A percentile compares a stretch with the other conserved stretches of the same genome.
Evolutionary conservation across 2,797 vertebrate species (phyloP).

Genomic region (Helarctos malayanus): DNA sequence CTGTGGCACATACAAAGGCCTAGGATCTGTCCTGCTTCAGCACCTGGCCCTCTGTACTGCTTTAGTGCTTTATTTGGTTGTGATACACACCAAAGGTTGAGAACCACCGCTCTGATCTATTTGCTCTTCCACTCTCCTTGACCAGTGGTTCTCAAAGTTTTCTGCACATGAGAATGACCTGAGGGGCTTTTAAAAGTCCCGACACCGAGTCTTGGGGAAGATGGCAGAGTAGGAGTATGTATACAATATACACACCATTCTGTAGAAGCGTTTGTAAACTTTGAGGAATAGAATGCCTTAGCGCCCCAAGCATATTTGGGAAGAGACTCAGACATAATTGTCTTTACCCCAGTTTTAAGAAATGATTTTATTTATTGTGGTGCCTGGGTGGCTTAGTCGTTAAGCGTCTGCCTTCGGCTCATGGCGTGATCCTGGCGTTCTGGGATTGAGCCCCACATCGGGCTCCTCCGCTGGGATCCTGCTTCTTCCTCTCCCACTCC

Average conservation of each 20-base stretch:
- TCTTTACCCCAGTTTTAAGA: not conserved
- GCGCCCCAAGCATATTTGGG: not conserved
- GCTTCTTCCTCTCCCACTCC: too few relatives aligned
- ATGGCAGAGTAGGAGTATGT: not conserved
- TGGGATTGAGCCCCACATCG: too few relatives aligned
- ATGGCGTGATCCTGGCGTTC: too few relatives aligned
- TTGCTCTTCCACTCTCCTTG: not conserved
- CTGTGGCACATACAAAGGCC: not conserved
- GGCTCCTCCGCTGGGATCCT: too few relatives aligned
- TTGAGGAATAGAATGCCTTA: not conserved
- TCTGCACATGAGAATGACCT: not conserved
- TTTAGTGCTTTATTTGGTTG: not conserved
- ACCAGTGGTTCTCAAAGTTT: not conserved
- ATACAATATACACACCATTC: not conserved
- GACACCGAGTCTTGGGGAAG: not conserved
- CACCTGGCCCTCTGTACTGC: not conserved
- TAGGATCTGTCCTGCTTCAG: not conserved
- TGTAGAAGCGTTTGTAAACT: not conserved
- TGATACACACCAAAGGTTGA: not conserved
- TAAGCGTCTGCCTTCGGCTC: too few relatives aligned
- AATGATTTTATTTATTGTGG: not conserved
- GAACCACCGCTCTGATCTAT: not conserved
- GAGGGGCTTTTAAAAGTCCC: not conserved
- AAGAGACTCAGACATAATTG: not conserved
- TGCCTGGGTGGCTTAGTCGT: too few relatives aligned